phyloP scores from a whole-genome alignment of 2,113 vertebrate species.

The Platysteira castanea region DNA sequence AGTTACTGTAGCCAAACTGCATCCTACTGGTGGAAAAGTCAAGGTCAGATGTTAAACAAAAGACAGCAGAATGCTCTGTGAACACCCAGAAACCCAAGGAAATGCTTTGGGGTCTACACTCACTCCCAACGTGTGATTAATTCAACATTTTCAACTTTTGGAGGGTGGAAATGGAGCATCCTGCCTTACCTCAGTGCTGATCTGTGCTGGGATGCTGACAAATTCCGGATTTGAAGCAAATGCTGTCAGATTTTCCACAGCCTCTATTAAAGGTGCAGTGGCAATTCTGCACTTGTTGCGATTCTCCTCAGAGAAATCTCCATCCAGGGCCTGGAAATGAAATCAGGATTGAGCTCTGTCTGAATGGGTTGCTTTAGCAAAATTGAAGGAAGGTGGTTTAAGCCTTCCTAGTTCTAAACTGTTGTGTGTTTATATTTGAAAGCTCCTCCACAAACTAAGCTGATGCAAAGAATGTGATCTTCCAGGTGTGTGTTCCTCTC shows the following conservation, averaged over 20 bases:
- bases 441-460: neutral
- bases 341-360: neutral
- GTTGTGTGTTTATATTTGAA: neutral
- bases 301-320: constrained; percentile 97
- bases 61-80: neutral
- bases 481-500: neutral
- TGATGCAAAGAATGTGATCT: neutral
- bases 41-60: neutral
- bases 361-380: neutral
- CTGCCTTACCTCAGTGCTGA: constrained; percentile 89
- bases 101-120: neutral
- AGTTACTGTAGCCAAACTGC: neutral
- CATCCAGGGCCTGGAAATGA: constrained; percentile 84
- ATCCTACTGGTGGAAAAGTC: neutral
- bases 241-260: constrained; percentile 93
- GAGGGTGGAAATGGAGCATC: neutral
- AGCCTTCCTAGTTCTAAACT: neutral
- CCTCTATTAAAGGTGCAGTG: constrained; percentile 89
- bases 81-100: neutral
- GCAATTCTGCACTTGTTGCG: constrained; percentile 89
- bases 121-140: neutral
- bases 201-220: constrained; percentile 95
- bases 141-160: neutral
- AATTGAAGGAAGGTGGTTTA: neutral
- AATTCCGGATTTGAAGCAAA: constrained; percentile 98